Base-by-base conservation (phyloP, 2,888 invertebrate species). In the Amphimallon solstitiale region DNA sequence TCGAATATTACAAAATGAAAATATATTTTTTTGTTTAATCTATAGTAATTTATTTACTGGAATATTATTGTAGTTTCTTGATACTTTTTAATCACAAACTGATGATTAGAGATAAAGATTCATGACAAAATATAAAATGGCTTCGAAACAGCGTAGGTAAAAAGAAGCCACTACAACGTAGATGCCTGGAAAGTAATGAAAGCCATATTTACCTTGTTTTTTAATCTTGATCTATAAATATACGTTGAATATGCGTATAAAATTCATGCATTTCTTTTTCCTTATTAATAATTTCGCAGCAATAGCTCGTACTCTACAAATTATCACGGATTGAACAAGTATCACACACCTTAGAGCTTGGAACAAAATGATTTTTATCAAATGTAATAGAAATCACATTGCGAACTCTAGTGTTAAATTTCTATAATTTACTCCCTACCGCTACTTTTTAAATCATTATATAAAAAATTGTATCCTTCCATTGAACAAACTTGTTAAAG, bases 321-420 rank as follows among this genome's bases (percentile, higher is more conserved):
- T 70, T 67, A 68, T 64, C 65, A 64, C 64, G 67, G 68, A 69
- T 68, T 68, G 70, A 70, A 72, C 66, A 69, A 72, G 67, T 66
- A 65, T 68, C 67, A 69, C 67, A 66, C 69, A 68, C 72, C 65
- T 66, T 66, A 70, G 63, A 68, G 70, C 69, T 64, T 69, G 66
- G 67, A 69, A 69, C 68, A 67, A 71, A 72, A 72, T 71, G 70
- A 70, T 68, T 65, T 56, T 65, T 63, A 61, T 66, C 56, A 43
- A 29, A 56, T 52, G 48, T 21, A 63, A 54, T 49, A 63, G 23
- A 40, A 48, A 38, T 19, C 37, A 46, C 37, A 19, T 45, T 21
- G 66, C 66, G 66, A 56, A 63, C 66, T 59, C 66, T 66, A 52
- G 43, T 63, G 66, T 56, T 43, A 52, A 23, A 38, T 56, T 40